phyloP scores from a whole-genome alignment of 2,797 vertebrate genomes.

The Eulemur mongoz region DNA sequence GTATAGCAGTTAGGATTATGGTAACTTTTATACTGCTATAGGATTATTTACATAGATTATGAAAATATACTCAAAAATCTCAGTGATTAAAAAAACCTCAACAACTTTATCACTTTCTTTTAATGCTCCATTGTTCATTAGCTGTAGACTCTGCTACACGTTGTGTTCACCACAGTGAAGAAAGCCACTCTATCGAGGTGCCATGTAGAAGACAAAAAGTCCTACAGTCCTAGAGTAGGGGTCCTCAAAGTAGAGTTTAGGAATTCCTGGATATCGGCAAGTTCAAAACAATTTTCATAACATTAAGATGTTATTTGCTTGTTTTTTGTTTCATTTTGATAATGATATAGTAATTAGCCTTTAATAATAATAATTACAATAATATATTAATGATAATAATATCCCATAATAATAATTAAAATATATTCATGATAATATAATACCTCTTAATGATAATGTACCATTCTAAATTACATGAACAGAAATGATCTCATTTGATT shows the following conservation, averaged over 20 bases:
- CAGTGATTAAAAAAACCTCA: not conserved
- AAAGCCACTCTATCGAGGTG: accelerated
- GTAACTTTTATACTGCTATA: not conserved
- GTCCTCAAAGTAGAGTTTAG: not conserved
- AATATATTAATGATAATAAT: slow-evolving; percentile 9
- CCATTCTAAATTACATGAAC: slow-evolving; percentile 32
- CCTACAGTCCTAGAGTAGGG: accelerated
- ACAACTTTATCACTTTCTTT: not conserved
- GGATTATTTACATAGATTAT: not conserved
- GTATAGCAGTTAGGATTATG: not conserved
- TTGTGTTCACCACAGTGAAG: not conserved
- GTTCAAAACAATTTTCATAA: not conserved
- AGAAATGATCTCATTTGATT: slow-evolving; percentile 57
- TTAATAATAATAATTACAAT: slow-evolving; percentile 52
- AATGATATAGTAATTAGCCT: not conserved
- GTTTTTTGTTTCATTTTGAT: slow-evolving; percentile 14
- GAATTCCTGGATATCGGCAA: not conserved
- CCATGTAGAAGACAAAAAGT: not conserved
- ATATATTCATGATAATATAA: slow-evolving; percentile 44
- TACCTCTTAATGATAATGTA: not conserved
- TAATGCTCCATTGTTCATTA: not conserved
- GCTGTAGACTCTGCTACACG: accelerated
- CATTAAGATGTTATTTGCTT: not conserved
- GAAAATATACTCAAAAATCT: not conserved
- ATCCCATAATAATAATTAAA: slow-evolving; percentile 58